A percentile compares a stretch with the other conserved stretches of the same genome.
Evolutionary conservation across 2,888 invertebrate species (phyloP).

Genomic region (Lepidocyrtinus sp.): DNA sequence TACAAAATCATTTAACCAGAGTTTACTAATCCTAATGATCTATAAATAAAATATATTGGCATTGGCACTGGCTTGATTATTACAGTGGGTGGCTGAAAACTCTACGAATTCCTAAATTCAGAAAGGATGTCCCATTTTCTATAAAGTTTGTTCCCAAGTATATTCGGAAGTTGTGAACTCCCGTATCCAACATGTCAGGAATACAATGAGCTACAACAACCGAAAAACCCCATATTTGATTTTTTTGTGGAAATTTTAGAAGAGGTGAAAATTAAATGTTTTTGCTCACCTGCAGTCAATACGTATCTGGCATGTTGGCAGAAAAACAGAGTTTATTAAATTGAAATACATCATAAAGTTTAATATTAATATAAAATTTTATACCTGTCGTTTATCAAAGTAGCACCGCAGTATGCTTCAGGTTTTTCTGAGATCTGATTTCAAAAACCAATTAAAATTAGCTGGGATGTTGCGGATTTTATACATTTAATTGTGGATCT

Average conservation of each 20-base stretch:
- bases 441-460: slow-evolving; percentile 1
- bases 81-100: slow-evolving; percentile 37
- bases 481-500: not conserved
- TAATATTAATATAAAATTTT: not conserved
- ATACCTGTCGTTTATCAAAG: slow-evolving; percentile 54
- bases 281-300: slow-evolving; percentile 46
- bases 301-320: slow-evolving; percentile 43
- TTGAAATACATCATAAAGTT: not conserved
- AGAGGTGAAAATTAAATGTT: not conserved
- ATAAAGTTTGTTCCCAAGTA: slow-evolving; percentile 65
- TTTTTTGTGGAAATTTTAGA: not conserved
- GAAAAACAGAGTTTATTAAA: not conserved
- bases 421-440: slow-evolving; percentile 44
- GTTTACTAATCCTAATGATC: too few relatives aligned
- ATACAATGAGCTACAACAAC: slow-evolving; percentile 63
- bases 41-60: too few relatives aligned
- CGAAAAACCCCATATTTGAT: slow-evolving; percentile 25
- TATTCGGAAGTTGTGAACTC: slow-evolving; percentile 57
- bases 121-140: slow-evolving; percentile 15
- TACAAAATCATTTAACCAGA: too few relatives aligned
- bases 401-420: slow-evolving; percentile 57
- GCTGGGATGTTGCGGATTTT: too few relatives aligned
- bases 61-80: too few relatives aligned
- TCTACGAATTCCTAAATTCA: slow-evolving; percentile 38
- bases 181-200: slow-evolving; percentile 55